Base-by-base conservation (phyloP, 2,113 vertebrate genomes). In the Lepus timidus region DNA sequence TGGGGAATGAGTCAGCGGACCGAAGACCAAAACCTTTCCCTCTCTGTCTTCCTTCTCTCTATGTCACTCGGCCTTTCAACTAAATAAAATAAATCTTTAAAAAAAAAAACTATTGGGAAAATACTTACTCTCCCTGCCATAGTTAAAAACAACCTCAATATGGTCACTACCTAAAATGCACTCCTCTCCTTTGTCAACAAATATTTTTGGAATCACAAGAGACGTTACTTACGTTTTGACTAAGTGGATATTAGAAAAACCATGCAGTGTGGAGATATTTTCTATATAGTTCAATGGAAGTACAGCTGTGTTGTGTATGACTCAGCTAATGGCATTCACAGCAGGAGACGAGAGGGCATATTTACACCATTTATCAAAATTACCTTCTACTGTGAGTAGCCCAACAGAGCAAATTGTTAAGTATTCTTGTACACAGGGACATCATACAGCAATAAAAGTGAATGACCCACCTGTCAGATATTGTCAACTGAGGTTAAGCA, bases 121-220 rank as follows among this genome's bases (percentile, higher is more conserved):
- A 79, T 20, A 51, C 22, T 88, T 44, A 70, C 27, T 85, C 7
- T 92, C 22, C 6, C 62, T 84, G 51, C 64, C 36, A 51, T n/a
- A n/a, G 52, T 76, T 36, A 91, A 93, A 92, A 86, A 68, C 6
- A 68, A n/a, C 20, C n/a, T 3, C 8, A n/a, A 44, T 44, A 44
- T 44, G 44, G 44, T 8, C 6, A 7, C 44, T 44, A 44, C 44
- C 44, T 44, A 44, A 44, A 44, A 44, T 44, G 7, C 7, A 44
- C 44, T 44, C 29, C 22, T 85, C 74, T 87, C 17, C 27, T 82
- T 94, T 86, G 76, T 75, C 31, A 93, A 65, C 10, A 75, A 75
- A 65, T 58, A 44, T 61, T 74, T 51, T 64, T 68, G 52, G 31
- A 67, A 73, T 65, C 31, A 58, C 74, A 78, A 25, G 85, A 80